Evolutionary conservation across 1,140 invertebrate genomes (phyloP).

Genomic region (Pollicipes pollicipes): DNA sequence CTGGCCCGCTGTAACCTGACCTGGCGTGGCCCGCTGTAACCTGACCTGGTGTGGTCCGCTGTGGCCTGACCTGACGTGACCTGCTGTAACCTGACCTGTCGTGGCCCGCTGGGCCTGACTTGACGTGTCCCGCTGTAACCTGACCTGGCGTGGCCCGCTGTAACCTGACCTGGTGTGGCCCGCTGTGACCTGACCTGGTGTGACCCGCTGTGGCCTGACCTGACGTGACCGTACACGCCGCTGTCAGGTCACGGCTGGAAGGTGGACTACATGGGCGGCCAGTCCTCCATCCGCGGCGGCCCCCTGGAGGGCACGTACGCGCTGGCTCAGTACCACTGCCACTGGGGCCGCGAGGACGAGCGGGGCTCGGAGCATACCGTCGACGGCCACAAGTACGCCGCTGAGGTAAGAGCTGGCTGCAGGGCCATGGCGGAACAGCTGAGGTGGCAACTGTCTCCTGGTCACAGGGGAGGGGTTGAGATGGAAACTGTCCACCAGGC

Average conservation of each 20-base stretch:
- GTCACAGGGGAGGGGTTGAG: not conserved
- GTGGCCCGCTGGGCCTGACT: not conserved
- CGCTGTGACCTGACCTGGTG: too few species aligned
- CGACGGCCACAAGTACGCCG: slow-evolving; percentile 66
- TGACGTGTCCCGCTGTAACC: not conserved
- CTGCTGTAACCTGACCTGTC: not conserved
- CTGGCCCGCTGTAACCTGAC: too few species aligned
- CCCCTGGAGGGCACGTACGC: slow-evolving; percentile 59
- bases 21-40: too few species aligned
- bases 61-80: too few species aligned
- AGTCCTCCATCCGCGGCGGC: slow-evolving; percentile 53
- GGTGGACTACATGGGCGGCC: slow-evolving; percentile 6
- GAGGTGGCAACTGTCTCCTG: not conserved
- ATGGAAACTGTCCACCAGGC: not conserved
- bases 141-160: not conserved
- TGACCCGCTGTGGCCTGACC: too few species aligned
- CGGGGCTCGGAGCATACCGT: slow-evolving; percentile 80
- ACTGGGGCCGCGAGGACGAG: slow-evolving; percentile 67
- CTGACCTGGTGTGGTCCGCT: too few species aligned
- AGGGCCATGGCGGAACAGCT: not conserved
- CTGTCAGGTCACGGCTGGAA: slow-evolving; percentile 3
- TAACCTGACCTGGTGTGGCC: slow-evolving; percentile 1
- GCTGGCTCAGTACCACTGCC: slow-evolving; percentile 79
- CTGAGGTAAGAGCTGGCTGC: slow-evolving; percentile 42
- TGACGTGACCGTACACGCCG: too few species aligned